Evolutionary conservation across 2,888 invertebrate genomes (phyloP), one percentile per base, ranked within the genome.

Genomic region (Campoplex capitator): DNA sequence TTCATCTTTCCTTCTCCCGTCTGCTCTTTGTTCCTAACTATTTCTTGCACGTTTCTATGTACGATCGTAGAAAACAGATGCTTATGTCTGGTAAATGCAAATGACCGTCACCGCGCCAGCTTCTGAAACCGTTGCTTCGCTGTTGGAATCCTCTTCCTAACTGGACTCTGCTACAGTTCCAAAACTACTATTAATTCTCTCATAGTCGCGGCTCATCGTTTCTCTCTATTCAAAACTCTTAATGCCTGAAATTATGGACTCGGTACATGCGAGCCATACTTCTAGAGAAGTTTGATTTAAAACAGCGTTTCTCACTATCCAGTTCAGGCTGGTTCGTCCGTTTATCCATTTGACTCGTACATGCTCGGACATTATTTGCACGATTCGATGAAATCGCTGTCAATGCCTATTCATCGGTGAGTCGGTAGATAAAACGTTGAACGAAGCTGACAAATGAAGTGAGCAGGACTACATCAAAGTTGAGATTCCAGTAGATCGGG

Each of bases 1-100:
- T 91, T 90, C 91, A 91, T 91, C 89, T 92, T 92, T 6, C 2
- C 16, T 58, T 13, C 23, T 42, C 28, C 8, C 0, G 38, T 38
- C 38, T 38, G 38, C 42, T 45, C 58, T 58, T 58, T 58, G 58
- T 75, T 45, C 45, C 56, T 8, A 56, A 54, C 38, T 74, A 74
- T 74, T 51, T 32, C 18, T 35, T 51, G 9, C 51, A 51, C 71
- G 28, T 28, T 51, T 16, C 18, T 11, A 71, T 32, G 35, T 35
- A 35, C 8, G 32, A 51, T 18, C 51, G 48, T 48, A 51, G 9
- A 51, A 71, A 71, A 51, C 48, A n/a, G 51, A 32, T 18, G 32
- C 32, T 62, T 62, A 13, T 32, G 13, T 32, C 32, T 62, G 11
- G 32, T 16, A 13, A 23, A 62, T 62, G 16, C 13, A 35, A 65